These are phyloP conservation scores for Micrasema minimum DNA, from an alignment of 1,140 invertebrate genomes.

Conservation along the genomic window DNA sequence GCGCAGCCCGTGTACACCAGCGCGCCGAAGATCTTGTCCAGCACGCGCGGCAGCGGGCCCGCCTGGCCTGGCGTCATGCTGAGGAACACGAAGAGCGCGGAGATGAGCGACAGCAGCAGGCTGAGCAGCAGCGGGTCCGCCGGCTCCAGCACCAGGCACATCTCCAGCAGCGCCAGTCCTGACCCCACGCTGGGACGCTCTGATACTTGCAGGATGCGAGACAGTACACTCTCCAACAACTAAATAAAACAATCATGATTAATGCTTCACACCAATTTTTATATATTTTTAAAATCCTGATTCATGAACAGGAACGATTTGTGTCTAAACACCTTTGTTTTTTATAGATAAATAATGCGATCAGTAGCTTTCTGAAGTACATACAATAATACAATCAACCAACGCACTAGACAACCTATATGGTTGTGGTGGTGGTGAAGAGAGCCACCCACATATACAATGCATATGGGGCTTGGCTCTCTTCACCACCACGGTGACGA, in stretches of 20 bases:
- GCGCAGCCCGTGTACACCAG: conserved; percentile 75
- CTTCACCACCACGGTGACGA: no score
- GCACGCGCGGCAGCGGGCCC: conserved; percentile 77
- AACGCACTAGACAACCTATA: no score
- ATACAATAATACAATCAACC: no score
- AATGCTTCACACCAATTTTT: no score
- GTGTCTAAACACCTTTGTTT: no score
- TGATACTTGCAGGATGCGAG: conserved; percentile 75
- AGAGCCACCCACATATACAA: no score
- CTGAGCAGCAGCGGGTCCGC: conserved; percentile 82
- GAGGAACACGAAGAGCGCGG: conserved; percentile 89
- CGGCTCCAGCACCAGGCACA: conserved; percentile 80
- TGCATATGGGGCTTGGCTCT: no score
- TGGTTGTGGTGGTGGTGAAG: no score
- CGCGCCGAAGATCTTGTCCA: conserved; percentile 88
- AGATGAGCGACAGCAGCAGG: conserved; percentile 86
- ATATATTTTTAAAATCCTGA: no score
- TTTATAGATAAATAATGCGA: no score
- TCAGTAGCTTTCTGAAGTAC: no score
- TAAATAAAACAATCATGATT: conserved; percentile 55
- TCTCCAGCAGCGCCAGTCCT: conserved; percentile 78
- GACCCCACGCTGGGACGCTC: conserved; percentile 74
- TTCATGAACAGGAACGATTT: no score
- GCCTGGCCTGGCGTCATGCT: conserved; percentile 86
- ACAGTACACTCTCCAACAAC: conserved; percentile 82